Evolutionary conservation across 2,888 invertebrate genomes (phyloP), one percentile per base, ranked within the genome.

Genomic region (Physocephala rufipes): DNA sequence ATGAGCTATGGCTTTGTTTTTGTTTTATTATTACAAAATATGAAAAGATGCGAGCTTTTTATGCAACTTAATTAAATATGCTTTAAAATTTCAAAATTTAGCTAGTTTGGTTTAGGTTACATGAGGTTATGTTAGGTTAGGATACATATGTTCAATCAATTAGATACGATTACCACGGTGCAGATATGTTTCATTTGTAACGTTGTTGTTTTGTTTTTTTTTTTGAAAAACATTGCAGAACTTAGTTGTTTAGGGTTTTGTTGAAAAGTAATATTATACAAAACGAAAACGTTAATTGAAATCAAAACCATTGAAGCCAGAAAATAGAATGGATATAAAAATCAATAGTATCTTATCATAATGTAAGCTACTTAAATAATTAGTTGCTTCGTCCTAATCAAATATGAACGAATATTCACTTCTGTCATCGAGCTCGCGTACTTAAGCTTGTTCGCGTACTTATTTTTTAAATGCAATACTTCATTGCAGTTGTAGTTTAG

Each of bases 21-120:
- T 4, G 5, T 36, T 36, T 36, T 36, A 45, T 59, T 28, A 49
- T 45, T 26, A 67, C 67, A 67, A 28, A 67, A 67, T 58, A 67
- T 45, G 58, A 45, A 43, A 55, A 67, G 36, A 58, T 45, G 58
- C 58, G 67, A 67, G 58, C 67, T 67, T 59, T n/a, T 36, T 58
- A 58, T 67, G 47, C 26, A 58, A 67, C 53, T 67, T 47, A 67
- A 59, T 58, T 67, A 36, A 36, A 66, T 64, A 75, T 67, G 72
- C 67, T 63, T 70, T 71, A 62, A 15, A 30, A 45, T 19, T 64
- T n/a, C 24, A 58, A 36, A 36, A 36, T 36, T 36, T 36, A 36
- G 36, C 36, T 36, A 36, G 36, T 7, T 9, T 36, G 36, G 36
- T 7, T 36, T 36, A 36, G 36, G 36, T 36, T 36, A 36, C 36